phyloP scores from a whole-genome alignment of 1,140 invertebrate species.

The Metopolophium dirhodum region DNA sequence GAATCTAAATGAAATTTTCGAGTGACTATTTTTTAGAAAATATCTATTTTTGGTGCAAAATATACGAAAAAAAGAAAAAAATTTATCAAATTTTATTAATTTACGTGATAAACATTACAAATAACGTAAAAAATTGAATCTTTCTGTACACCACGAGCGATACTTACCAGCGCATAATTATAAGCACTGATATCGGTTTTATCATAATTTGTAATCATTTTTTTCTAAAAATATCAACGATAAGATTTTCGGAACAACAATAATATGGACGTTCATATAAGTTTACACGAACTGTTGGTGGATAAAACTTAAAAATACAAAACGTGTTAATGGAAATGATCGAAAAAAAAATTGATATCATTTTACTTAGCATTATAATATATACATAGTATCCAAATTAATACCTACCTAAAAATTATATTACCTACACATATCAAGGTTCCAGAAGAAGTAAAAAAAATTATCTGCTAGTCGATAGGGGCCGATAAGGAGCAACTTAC shows the following conservation, averaged over 20 bases:
- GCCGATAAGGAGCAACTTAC: neutral
- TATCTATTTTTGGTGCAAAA: neutral
- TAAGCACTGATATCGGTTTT: neutral
- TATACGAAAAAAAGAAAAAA: neutral
- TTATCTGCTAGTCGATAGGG: neutral
- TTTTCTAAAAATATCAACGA: neutral
- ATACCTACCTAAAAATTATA: neutral
- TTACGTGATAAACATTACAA: neutral
- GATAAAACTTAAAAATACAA: slow-evolving; percentile 12
- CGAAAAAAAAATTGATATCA: neutral
- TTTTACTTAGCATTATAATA: neutral
- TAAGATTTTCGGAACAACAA: neutral
- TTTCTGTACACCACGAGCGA: neutral
- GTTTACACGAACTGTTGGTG: neutral
- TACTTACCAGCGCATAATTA: neutral
- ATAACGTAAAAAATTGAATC: neutral
- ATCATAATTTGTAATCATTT: neutral
- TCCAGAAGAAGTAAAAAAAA: neutral
- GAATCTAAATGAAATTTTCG: too few species aligned
- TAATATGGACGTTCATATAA: neutral
- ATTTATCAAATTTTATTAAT: neutral
- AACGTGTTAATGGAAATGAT: neutral
- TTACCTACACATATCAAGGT: neutral
- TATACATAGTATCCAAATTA: neutral
- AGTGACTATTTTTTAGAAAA: neutral